These are phyloP conservation scores for Psittacula cyanocephala DNA, from an alignment of 2,113 vertebrate genomes.

Conservation along the genomic window DNA sequence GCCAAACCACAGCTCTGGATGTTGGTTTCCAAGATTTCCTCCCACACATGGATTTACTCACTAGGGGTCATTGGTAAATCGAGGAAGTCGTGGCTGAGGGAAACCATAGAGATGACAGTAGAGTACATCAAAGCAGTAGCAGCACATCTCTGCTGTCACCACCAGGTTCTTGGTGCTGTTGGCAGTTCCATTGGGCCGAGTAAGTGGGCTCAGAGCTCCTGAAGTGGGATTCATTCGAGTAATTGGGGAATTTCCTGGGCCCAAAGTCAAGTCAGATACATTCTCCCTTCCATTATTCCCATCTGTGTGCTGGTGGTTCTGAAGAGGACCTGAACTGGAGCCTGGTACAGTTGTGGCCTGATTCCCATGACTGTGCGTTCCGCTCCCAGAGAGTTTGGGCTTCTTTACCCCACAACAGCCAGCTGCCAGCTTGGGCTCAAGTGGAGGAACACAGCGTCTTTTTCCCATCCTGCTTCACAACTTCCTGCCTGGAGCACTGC, in stretches of 20 bases:
- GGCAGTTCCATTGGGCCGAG: constrained; percentile 82
- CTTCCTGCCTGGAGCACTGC: constrained; percentile 73
- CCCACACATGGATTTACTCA: constrained; percentile 68
- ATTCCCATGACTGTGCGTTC: constrained; percentile 80
- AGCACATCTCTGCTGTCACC: constrained; percentile 88
- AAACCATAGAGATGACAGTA: constrained; percentile 88
- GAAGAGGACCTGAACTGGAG: constrained; percentile 82
- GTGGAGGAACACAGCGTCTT: constrained; percentile 85
- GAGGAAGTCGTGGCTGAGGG: constrained; percentile 84
- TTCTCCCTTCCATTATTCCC: constrained; percentile 81
- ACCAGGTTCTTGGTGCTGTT: constrained; percentile 83
- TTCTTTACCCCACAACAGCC: constrained; percentile 88
- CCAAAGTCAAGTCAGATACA: constrained; percentile 81
- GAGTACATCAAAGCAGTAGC: constrained; percentile 87
- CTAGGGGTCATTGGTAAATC: constrained; percentile 88
- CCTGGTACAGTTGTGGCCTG: constrained; percentile 77
- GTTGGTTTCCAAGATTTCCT: background rate
- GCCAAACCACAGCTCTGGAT: background rate
- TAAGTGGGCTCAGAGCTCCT: constrained; percentile 81
- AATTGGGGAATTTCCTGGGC: constrained; percentile 79
- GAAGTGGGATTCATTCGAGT: constrained; percentile 83
- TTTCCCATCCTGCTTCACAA: constrained; percentile 85
- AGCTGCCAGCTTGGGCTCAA: constrained; percentile 86
- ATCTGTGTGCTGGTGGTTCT: constrained; percentile 85
- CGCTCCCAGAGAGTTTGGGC: constrained; percentile 82